Base-by-base conservation (phyloP, 2,888 invertebrate genomes). In the Nemurella pictetii region DNA sequence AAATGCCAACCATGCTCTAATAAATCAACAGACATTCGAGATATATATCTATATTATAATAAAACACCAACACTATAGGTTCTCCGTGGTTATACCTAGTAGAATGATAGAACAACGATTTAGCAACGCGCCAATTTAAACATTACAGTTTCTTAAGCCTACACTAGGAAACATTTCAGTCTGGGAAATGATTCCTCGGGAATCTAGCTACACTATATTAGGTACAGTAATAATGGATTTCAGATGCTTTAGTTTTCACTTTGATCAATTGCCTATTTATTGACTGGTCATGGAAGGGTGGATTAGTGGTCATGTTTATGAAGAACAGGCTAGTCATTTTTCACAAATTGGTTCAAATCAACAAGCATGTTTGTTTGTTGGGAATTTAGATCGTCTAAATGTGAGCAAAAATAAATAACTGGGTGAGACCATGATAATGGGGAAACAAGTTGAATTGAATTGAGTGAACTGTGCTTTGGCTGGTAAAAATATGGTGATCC, bases 101-200 rank as follows among this genome's bases (percentile, higher is more conserved):
- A 20, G 55, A 55, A 55, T 2, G 55, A 20, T 55, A 55, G 55
- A 20, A 55, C 55, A 12, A 55, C 55, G 55, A 55, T 20, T 55
- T 55, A 35, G 55, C 55, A 20, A 20, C 55, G 9, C 32, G 55
- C 15, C 55, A 3, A 55, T 55, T 55, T 55, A 55, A 55, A 3
- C 55, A 55, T 55, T 55, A 20, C 55, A 2, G 28, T 75, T 75
- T 27, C 75, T 27, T 75, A 25, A 7, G 30, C 15, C 28, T 29
- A 30, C 28, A 78, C 29, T 78, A 78, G 78, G 29, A 29, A 78
- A 78, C 27, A 78, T 30, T 78, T 78, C 78, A 78, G 78, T 78
- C 78, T 29, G 78, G 29, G 78, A 30, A 30, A 78, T 78, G 78
- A 78, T 28, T 78, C 30, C 29, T n/a, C 20, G 55, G 1, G 9